These are phyloP conservation scores for Diarsia rubi DNA, from an alignment of 2,888 invertebrate species.

Conservation along the genomic window DNA sequence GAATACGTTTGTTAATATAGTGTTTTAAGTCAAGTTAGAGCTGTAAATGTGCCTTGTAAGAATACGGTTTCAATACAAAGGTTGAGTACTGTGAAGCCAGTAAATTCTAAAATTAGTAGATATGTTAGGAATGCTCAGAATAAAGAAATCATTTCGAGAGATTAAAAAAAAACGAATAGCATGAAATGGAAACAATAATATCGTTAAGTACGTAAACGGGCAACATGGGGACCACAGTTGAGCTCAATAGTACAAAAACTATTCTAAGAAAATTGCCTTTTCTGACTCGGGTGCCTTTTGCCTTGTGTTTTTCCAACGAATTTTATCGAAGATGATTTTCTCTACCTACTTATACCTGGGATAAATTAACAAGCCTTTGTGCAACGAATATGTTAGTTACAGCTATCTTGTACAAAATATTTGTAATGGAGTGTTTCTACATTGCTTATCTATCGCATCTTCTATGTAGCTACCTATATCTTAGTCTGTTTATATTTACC, in stretches of 20 bases:
- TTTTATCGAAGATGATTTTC: slow-evolving; percentile 45
- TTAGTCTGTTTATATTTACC: slow-evolving; percentile 17
- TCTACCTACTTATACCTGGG: slow-evolving; percentile 17
- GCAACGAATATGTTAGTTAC: slow-evolving; percentile 33
- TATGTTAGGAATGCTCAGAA: slow-evolving; percentile 57
- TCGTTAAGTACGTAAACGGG: slow-evolving; percentile 63
- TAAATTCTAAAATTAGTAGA: slow-evolving; percentile 49
- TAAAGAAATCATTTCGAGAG: slow-evolving; percentile 44
- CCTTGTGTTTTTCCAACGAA: slow-evolving; percentile 53
- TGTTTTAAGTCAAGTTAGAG: slow-evolving; percentile 53
- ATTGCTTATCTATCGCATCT: slow-evolving; percentile 41
- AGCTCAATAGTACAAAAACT: slow-evolving; percentile 72
- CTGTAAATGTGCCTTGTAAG: slow-evolving; percentile 69
- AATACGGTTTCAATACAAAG: slow-evolving; percentile 40
- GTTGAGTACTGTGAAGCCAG: slow-evolving; percentile 60
- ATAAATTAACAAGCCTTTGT: slow-evolving; percentile 11
- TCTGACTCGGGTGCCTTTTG: slow-evolving; percentile 69
- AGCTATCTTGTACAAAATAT: slow-evolving; percentile 43
- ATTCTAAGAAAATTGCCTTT: slow-evolving; percentile 62
- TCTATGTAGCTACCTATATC: slow-evolving; percentile 23
- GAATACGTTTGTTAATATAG: slow-evolving; percentile 47
- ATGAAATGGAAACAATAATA: slow-evolving; percentile 54
- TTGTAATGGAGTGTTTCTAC: slow-evolving; percentile 56
- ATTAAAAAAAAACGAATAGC: slow-evolving; percentile 34
- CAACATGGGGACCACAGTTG: slow-evolving; percentile 75